Conservation (phyloP, 2,113 vertebrate genomes). For the Entelurus aequoreus region DNA sequence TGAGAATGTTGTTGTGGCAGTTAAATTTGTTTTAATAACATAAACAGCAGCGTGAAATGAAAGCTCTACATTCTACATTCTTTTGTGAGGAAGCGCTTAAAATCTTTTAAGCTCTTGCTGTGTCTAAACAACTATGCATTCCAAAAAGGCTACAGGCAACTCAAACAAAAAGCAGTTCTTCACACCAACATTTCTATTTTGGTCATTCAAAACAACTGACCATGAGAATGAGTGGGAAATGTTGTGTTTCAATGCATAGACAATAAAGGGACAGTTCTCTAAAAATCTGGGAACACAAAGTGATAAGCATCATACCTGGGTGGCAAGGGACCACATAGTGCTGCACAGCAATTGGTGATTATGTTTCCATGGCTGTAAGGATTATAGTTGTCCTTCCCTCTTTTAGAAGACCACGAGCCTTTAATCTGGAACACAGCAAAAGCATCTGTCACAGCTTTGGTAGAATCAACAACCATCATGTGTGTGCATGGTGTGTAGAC, state of each 20-base stretch:
- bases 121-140: slow-evolving; percentile 30
- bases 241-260: not conserved
- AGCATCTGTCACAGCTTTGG: slow-evolving; percentile 2
- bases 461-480: not conserved
- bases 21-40: slow-evolving; percentile 23
- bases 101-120: slow-evolving; percentile 29
- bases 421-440: slow-evolving; percentile 82
- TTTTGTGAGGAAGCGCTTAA: slow-evolving; percentile 44
- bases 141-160: slow-evolving; percentile 39
- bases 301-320: slow-evolving; percentile 79
- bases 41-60: slow-evolving; percentile 38
- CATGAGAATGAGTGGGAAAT: slow-evolving; percentile 1
- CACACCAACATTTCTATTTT: slow-evolving; percentile 39
- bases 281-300: not conserved
- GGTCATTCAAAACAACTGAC: slow-evolving; percentile 19
- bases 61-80: slow-evolving; percentile 22
- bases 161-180: slow-evolving; percentile 25
- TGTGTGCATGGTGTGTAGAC: not conserved
- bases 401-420: slow-evolving; percentile 97
- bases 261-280: not conserved
- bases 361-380: slow-evolving; percentile 96
- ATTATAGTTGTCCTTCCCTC: slow-evolving; percentile 97
- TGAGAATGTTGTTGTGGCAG: slow-evolving; percentile 12
- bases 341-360: slow-evolving; percentile 92
- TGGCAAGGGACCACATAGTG: slow-evolving; percentile 92